Evolutionary conservation across 2,113 vertebrate genomes (phyloP), one percentile per base, ranked within the genome.

Genomic region (Lichenostomus cassidix): DNA sequence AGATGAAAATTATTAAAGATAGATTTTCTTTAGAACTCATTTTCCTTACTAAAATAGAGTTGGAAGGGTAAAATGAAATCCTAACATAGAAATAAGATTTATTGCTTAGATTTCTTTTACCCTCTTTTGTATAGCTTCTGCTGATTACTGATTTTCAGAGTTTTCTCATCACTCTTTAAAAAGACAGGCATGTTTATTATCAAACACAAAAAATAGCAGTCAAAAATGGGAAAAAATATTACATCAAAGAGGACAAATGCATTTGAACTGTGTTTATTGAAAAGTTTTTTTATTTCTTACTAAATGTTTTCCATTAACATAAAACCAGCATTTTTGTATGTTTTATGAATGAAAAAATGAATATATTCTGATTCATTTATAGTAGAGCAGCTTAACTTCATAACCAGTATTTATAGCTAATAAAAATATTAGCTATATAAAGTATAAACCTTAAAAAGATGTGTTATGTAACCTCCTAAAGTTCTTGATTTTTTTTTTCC

Each of bases 1-100:
- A 77, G 71, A 77, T 56, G 52, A 82, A 87, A 95, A 77, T 60
- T 90, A 95, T 79, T 90, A 71, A 78, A 90, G 60, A 88, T 14
- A 49, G 31, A 60, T 56, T 85, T 49, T 89, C 41, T 68, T 87
- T 22, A 68, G 37, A 70, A 83, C 24, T 64, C 6, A 10, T n/a
- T 95, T 75, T 68, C 83, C 19, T 49, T 88, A 88, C 44, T 86
- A 70, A 90, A 86, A 78, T 70, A 78, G 23, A 77, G 21, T 56
- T 78, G 24, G 5, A 90, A 19, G 37, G 19, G 12, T 68, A 90
- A 92, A 95, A 92, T 35, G 5, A 90, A 90, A 92, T 49, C 16
- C 41, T 81, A 81, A 68, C 22, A 88, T 5, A 81, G 50, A 67
- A 86, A 64, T 44, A 78, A 63, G 76, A 81, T 83, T 60, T 78